Percentiles rank a stretch among this genome's conserved stretches.
phyloP scores from a whole-genome alignment of 2,113 vertebrate genomes.

The Peromyscus leucopus region DNA sequence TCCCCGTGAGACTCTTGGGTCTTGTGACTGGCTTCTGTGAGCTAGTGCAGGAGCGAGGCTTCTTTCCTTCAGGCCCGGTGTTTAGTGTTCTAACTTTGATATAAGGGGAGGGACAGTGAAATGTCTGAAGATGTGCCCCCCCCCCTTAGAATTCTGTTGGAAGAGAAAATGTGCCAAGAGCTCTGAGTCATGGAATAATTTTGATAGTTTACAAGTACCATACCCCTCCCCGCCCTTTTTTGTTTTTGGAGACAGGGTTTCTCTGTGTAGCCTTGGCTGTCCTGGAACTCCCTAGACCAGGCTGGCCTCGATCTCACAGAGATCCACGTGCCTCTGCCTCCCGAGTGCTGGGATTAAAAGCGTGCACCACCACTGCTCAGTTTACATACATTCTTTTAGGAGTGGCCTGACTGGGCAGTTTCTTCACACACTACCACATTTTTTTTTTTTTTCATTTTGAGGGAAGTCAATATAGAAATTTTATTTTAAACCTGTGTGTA shows the following conservation, averaged over 20 bases:
- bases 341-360: background rate
- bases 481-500: slow-evolving; percentile 41
- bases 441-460: slow-evolving; percentile 34
- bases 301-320: background rate
- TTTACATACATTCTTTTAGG: background rate
- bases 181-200: background rate
- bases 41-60: background rate
- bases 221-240: background rate
- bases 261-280: background rate
- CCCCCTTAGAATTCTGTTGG: background rate
- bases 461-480: slow-evolving; percentile 39
- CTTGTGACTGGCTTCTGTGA: slow-evolving; percentile 58
- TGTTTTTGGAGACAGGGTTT: background rate
- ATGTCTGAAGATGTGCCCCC: background rate
- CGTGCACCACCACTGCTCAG: background rate
- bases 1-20: slow-evolving; percentile 48
- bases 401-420: background rate
- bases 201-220: background rate
- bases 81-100: slow-evolving; percentile 15
- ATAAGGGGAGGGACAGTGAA: background rate
- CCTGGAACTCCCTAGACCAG: background rate
- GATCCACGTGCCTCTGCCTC: background rate
- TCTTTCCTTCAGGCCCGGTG: background rate
- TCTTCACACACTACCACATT: background rate
- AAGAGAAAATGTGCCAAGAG: background rate